These are phyloP conservation scores for Lathronympha strigana DNA, from an alignment of 2,888 invertebrate species.

Conservation along the genomic window DNA sequence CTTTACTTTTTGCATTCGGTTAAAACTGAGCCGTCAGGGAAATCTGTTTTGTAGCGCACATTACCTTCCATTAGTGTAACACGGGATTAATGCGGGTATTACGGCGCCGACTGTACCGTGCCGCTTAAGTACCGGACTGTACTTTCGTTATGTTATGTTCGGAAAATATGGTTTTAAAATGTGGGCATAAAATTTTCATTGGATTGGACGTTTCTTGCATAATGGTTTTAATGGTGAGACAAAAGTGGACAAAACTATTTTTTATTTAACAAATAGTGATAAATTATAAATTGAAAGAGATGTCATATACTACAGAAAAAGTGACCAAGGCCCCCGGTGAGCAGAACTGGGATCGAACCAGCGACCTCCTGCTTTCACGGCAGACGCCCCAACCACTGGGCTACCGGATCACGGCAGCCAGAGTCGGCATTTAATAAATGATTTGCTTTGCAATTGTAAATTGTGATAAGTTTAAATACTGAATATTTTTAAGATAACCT, in stretches of 20 bases:
- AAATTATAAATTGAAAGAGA: too few species aligned
- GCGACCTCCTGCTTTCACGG: too few species aligned
- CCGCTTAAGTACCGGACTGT: slow-evolving; percentile 29
- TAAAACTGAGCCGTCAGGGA: slow-evolving; percentile 13
- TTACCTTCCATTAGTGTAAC: slow-evolving; percentile 77
- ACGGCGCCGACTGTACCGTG: slow-evolving; percentile 46
- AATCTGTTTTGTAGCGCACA: slow-evolving; percentile 49
- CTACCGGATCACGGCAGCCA: too few species aligned
- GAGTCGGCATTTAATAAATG: too few species aligned
- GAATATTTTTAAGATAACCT: too few species aligned
- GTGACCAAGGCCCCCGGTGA: too few species aligned
- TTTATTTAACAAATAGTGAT: too few species aligned
- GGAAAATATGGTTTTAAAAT: slow-evolving; percentile 2
- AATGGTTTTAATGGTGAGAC: neutral
- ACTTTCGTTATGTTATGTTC: neutral
- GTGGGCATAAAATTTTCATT: neutral
- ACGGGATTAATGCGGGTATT: slow-evolving; percentile 66
- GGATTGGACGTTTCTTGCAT: slow-evolving; percentile 9
- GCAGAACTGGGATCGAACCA: too few species aligned
- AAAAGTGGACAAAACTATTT: neutral
- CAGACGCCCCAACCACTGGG: too few species aligned
- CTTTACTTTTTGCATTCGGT: slow-evolving; percentile 11
- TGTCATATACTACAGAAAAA: too few species aligned
- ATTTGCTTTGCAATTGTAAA: too few species aligned
- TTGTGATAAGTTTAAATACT: too few species aligned